Evolutionary conservation across 2,113 vertebrate species (phyloP).

Genomic region (Ceyx margarethae): DNA sequence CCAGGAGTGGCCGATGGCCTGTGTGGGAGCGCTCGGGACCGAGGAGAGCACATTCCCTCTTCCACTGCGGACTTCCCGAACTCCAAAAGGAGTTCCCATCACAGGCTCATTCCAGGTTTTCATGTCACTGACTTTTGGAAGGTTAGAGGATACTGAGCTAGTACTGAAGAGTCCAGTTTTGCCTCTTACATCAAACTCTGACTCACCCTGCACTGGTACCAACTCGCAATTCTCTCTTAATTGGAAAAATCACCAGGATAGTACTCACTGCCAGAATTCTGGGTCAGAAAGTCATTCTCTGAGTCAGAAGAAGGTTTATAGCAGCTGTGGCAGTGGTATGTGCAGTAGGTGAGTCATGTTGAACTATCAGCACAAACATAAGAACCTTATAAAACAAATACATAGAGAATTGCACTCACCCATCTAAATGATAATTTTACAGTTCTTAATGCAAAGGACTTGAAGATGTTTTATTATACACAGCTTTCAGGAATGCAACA

Average conservation of each 20-base stretch:
- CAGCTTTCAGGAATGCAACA: not conserved
- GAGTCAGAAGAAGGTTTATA: conserved; percentile 63
- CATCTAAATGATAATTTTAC: not conserved
- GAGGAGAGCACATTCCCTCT: not conserved
- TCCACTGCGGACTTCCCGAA: not conserved
- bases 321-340: conserved; percentile 49
- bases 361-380: conserved; percentile 18
- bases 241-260: conserved; percentile 61
- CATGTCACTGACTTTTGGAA: not conserved
- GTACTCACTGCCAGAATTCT: conserved; percentile 55
- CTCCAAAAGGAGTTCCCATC: not conserved
- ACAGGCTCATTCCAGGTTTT: not conserved
- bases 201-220: conserved; percentile 50
- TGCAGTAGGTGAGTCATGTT: conserved; percentile 58
- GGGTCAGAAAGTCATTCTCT: conserved; percentile 63
- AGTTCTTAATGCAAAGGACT: not conserved
- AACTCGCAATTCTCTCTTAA: conserved; percentile 31
- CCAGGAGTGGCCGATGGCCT: not conserved
- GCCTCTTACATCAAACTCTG: conserved; percentile 34
- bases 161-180: conserved; percentile 6
- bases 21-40: not conserved
- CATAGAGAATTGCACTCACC: not conserved
- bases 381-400: conserved; percentile 36
- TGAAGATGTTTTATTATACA: not conserved
- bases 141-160: not conserved